Percentiles rank a stretch among this genome's conserved stretches.
These are phyloP conservation scores for Cancer borealis DNA, from an alignment of 2,888 invertebrate species.

Conservation along the genomic window DNA sequence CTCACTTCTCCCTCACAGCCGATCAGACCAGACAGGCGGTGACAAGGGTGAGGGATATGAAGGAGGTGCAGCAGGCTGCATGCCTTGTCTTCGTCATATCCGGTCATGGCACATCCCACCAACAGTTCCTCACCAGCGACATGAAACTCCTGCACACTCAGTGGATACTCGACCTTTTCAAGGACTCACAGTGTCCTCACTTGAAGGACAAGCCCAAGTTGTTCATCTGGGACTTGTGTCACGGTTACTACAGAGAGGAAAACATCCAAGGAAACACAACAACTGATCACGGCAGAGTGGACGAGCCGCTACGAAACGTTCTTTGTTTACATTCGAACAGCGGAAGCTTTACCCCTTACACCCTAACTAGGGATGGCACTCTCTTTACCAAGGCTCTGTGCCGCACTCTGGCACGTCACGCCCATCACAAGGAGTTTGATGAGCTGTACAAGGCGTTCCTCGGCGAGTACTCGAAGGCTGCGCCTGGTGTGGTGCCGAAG, in stretches of 20 bases:
- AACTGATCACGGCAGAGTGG: neutral
- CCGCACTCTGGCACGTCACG: constrained; percentile 52
- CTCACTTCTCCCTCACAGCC: constrained; percentile 44
- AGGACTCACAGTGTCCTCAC: constrained; percentile 49
- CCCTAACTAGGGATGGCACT: constrained; percentile 45
- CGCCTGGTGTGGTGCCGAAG: neutral
- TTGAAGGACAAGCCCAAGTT: constrained; percentile 56
- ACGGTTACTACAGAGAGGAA: neutral
- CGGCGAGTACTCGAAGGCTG: neutral
- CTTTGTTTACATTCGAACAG: constrained; percentile 49
- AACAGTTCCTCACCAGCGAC: constrained; percentile 56
- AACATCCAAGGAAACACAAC: neutral
- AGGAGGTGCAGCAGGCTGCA: neutral
- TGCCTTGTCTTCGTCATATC: constrained; percentile 45
- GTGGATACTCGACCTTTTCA: constrained; percentile 52
- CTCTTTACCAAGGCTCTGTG: constrained; percentile 41
- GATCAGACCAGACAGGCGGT: constrained; percentile 18
- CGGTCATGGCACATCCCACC: constrained; percentile 17
- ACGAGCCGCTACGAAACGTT: constrained; percentile 50
- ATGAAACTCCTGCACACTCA: constrained; percentile 22
- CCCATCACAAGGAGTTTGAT: neutral
- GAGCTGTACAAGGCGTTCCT: constrained; percentile 50
- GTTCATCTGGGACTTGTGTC: constrained; percentile 46
- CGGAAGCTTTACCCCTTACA: constrained; percentile 36
- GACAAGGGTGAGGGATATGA: neutral